A percentile compares a stretch with the other conserved stretches of the same genome.
Conservation (phyloP, 2,113 vertebrate genomes). For the Siniperca knerii region DNA sequence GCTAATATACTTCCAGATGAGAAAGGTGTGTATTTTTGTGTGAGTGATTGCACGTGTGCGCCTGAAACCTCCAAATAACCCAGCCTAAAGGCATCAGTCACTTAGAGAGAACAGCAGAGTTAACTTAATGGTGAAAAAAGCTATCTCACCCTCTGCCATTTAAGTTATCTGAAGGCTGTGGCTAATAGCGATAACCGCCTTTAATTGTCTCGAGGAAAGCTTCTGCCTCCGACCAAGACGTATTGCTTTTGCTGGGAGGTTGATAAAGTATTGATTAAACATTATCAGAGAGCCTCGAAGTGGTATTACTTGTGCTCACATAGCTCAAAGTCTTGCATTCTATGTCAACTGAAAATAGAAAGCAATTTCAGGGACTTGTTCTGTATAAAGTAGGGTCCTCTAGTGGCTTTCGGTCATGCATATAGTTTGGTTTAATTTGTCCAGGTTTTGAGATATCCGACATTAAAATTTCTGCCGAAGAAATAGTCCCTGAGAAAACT, state of each 20-base stretch:
- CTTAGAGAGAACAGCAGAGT: slow-evolving; percentile 33
- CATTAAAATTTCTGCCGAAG: neutral
- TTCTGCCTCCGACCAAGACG: slow-evolving; percentile 1
- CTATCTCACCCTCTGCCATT: slow-evolving; percentile 48
- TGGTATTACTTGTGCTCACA: slow-evolving; percentile 33
- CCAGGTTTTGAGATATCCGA: neutral
- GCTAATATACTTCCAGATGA: slow-evolving; percentile 57
- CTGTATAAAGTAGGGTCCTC: neutral
- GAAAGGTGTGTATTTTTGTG: slow-evolving; percentile 17
- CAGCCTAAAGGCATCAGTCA: slow-evolving; percentile 33
- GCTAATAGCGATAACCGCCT: slow-evolving; percentile 47
- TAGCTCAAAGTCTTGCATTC: slow-evolving; percentile 18
- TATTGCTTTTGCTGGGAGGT: slow-evolving; percentile 23
- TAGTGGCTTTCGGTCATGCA: neutral
- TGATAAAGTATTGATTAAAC: slow-evolving; percentile 74
- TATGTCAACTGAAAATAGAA: slow-evolving; percentile 39
- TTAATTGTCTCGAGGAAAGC: slow-evolving; percentile 57
- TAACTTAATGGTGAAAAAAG: slow-evolving; percentile 57
- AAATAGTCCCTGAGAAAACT: slow-evolving; percentile 4
- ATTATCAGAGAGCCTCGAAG: slow-evolving; percentile 39
- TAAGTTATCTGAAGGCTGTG: slow-evolving; percentile 47
- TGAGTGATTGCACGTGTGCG: neutral
- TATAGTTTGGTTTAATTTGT: slow-evolving; percentile 4
- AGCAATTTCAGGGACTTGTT: slow-evolving; percentile 31
- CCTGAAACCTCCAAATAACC: slow-evolving; percentile 51